Conservation (phyloP, 2,797 vertebrate species). For the Malacoctenus gilli region DNA sequence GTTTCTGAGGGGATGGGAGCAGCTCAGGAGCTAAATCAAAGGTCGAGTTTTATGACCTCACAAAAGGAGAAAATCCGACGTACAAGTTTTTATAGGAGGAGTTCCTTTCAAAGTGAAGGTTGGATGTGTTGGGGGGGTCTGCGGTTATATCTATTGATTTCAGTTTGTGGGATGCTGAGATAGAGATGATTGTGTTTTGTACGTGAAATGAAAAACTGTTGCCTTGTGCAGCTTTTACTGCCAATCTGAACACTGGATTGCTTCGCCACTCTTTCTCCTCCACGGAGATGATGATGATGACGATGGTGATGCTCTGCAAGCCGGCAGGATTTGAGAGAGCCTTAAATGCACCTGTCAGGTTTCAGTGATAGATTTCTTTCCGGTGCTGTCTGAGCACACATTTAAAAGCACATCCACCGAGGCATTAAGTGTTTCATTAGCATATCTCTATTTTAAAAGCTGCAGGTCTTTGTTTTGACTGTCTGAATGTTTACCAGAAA, state of each 20-base stretch:
- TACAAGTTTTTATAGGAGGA: too few species aligned
- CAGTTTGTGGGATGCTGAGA: neutral
- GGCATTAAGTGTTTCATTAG: slow-evolving; percentile 20
- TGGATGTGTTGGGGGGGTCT: slow-evolving; percentile 6
- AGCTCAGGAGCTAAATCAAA: too few species aligned
- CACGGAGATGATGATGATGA: neutral
- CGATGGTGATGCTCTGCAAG: neutral
- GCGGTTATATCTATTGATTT: slow-evolving; percentile 20
- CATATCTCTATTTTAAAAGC: slow-evolving; percentile 39
- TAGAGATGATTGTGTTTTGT: neutral
- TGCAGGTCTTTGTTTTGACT: slow-evolving; percentile 24
- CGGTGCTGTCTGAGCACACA: slow-evolving; percentile 23
- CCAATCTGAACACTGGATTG: slow-evolving; percentile 14
- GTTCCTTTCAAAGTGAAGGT: neutral
- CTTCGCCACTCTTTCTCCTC: neutral
- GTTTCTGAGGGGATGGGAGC: too few species aligned
- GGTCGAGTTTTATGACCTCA: too few species aligned
- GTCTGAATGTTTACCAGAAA: slow-evolving; percentile 17
- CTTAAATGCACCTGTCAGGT: slow-evolving; percentile 24
- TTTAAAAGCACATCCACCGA: slow-evolving; percentile 23
- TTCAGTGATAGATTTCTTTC: slow-evolving; percentile 31
- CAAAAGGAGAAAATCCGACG: too few species aligned
- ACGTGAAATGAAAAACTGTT: slow-evolving; percentile 2
- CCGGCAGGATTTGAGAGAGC: slow-evolving; percentile 21
- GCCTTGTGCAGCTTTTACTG: slow-evolving; percentile 34